Evolutionary conservation across 1,140 invertebrate genomes (phyloP).

Genomic region (Megathymus violae): DNA sequence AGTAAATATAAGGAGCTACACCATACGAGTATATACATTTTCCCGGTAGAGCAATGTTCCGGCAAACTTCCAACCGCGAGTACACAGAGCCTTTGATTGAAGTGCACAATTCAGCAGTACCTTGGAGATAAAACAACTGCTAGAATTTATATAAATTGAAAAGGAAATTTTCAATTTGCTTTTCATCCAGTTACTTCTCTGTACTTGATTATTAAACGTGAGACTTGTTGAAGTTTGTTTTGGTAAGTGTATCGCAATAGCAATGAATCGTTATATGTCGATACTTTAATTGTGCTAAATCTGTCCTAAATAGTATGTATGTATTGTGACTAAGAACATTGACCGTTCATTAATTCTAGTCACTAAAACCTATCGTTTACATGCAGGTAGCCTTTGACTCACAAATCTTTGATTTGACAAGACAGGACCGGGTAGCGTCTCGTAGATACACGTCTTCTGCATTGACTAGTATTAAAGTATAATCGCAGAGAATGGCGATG

Average conservation of each 20-base stretch:
- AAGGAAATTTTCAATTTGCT: slow-evolving; percentile 6
- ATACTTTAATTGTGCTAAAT: too few relatives aligned
- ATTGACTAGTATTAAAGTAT: too few relatives aligned
- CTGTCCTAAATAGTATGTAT: too few relatives aligned
- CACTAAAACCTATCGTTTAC: too few relatives aligned
- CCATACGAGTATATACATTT: slow-evolving; percentile 17
- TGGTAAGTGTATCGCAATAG: neutral
- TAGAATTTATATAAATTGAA: slow-evolving; percentile 6
- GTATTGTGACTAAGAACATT: too few relatives aligned
- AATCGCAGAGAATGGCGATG: too few relatives aligned
- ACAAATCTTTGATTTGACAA: too few relatives aligned
- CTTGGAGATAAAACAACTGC: slow-evolving; percentile 5
- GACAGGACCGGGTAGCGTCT: too few relatives aligned
- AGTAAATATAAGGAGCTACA: neutral
- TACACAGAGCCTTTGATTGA: slow-evolving; percentile 14
- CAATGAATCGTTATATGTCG: too few relatives aligned
- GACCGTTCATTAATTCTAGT: too few relatives aligned
- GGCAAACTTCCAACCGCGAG: slow-evolving; percentile 21
- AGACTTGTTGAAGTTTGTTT: neutral
- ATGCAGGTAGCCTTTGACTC: too few relatives aligned
- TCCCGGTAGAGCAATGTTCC: neutral
- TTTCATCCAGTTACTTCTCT: neutral
- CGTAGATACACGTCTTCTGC: too few relatives aligned
- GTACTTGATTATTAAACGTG: neutral
- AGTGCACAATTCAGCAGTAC: slow-evolving; percentile 27